Evolutionary conservation across 2,797 vertebrate genomes (phyloP), one percentile per base, ranked within the genome.

Genomic region (Ciconia nigra): DNA sequence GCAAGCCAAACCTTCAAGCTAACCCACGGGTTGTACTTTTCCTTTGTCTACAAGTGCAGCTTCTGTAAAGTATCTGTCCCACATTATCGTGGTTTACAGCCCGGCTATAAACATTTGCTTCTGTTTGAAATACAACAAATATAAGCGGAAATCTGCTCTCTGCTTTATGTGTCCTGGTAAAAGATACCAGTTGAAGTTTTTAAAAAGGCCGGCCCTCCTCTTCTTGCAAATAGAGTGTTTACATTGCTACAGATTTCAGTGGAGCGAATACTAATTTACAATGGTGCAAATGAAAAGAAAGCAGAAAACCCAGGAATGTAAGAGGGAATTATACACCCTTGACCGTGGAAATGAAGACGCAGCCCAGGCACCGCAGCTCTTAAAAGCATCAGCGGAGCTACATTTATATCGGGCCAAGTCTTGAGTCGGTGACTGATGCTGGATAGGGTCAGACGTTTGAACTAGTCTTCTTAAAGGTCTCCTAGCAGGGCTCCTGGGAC

Each of bases 71-170:
- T 83, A 80, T 95, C 94, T 95, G 92, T 89, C 95, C 96, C 86
- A 37, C 92, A 69, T 94, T 95, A 92, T 39, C 2, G 1, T 92
- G 87, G 90, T 96, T 97, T 96, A 97, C 92, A 94, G 94, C 90
- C 69, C 3, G 4, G 87, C 95, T 85, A 92, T 95, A 96, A 97
- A 96, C 87, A 92, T 96, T 96, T 87, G 92, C 94, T 97, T 95
- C 96, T 97, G 97, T 97, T 96, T 91, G 94, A 93, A 97, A 97
- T 89, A 71, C 88, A 96, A 91, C 95, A 96, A 96, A 89, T 89
- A 93, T 16, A 76, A 90, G 63, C 17, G 52, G 93, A 93, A 97
- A 95, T 93, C 92, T 95, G 91, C 51, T 96, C 70, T 67, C 87
- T 10, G 91, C 80, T 88, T 76, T 90, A 61, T 47, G 72, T 11